Conservation (phyloP, 2,888 invertebrate genomes). For the Drosophila meridiana region DNA sequence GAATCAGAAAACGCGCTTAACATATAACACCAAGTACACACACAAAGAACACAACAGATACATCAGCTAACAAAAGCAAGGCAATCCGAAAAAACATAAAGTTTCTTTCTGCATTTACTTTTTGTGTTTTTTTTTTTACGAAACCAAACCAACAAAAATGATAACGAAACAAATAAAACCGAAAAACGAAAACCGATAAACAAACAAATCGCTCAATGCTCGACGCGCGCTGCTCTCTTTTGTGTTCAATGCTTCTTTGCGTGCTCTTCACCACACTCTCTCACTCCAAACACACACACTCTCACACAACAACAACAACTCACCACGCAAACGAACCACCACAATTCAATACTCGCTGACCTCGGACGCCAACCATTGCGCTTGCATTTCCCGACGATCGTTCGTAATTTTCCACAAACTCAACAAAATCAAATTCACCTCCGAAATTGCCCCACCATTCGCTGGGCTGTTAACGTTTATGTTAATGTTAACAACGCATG, state of each 20-base stretch:
- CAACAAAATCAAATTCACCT: conserved; percentile 23
- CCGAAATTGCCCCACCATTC: conserved; percentile 13
- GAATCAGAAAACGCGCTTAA: conserved; percentile 58
- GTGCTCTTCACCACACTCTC: conserved; percentile 62
- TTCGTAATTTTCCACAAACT: conserved; percentile 54
- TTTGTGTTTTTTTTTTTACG: conserved; percentile 61
- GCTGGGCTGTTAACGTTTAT: conserved; percentile 6
- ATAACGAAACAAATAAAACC: conserved; percentile 31
- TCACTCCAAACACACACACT: conserved; percentile 37
- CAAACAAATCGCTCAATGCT: conserved; percentile 40
- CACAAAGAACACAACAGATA: conserved; percentile 31
- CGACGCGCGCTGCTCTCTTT: conserved; percentile 71
- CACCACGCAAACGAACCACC: conserved; percentile 40
- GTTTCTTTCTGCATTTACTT: conserved; percentile 81
- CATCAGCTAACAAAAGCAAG: conserved; percentile 52
- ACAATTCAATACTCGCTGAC: conserved; percentile 56
- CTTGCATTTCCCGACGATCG: conserved; percentile 63
- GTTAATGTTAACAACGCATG: conserved; percentile 10
- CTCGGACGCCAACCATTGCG: conserved; percentile 70
- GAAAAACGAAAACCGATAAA: conserved; percentile 31
- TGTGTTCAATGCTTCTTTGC: conserved; percentile 80
- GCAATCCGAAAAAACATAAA: conserved; percentile 67
- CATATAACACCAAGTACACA: conserved; percentile 34
- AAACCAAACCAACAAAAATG: conserved; percentile 53
- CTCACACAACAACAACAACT: conserved; percentile 30